Evolutionary conservation across 1,140 invertebrate genomes (phyloP), one percentile per base, ranked within the genome.

Genomic region (Drosophila asahinai): DNA sequence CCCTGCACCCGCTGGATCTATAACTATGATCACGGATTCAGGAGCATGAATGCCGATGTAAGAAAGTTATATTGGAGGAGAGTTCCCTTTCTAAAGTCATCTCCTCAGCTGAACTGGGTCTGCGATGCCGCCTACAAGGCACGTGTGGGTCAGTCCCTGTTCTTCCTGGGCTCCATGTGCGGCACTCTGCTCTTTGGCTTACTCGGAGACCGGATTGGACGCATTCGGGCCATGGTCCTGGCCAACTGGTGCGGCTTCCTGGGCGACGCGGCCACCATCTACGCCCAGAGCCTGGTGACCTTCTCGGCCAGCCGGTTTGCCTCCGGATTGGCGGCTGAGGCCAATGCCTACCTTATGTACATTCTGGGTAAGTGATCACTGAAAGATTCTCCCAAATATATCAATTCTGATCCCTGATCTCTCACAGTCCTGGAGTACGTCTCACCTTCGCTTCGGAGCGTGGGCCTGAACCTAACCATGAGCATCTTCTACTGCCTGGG

Each of bases 261-360:
- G n/a, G 94, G 94, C 12, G 95, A 95, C 45, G 78, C 94, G 19
- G 65, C 91, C 6, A 95, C 94, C 5, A 83, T 94, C 6, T 93
- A 94, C 45, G 83, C 94, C 0, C 80, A 72, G 5, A 92, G 91
- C 40, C 78, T 94, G 30, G 78, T 86, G 5, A 72, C 91, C 2
- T 95, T 94, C 84, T 93, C 93, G 7, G 74, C 93, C 5, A 93
- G 93, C 48, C 90, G 95, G 49, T 94, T 95, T 75, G 58, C 95
- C 5, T 94, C 94, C 1, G 95, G 95, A 8, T 77, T 94, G 14
- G 94, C 94, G 0, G 94, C 94, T 15, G 94, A 95, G 78, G 93
- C 93, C 15, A 94, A 94, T 75, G 94, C 94, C 66, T 94, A 95
- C 63, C 94, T 95, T 81, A 95, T 95, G 93, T 95, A 95, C 67